Evolutionary conservation across 2,888 invertebrate genomes (phyloP).

Genomic region (Leptopterna dolabrata): DNA sequence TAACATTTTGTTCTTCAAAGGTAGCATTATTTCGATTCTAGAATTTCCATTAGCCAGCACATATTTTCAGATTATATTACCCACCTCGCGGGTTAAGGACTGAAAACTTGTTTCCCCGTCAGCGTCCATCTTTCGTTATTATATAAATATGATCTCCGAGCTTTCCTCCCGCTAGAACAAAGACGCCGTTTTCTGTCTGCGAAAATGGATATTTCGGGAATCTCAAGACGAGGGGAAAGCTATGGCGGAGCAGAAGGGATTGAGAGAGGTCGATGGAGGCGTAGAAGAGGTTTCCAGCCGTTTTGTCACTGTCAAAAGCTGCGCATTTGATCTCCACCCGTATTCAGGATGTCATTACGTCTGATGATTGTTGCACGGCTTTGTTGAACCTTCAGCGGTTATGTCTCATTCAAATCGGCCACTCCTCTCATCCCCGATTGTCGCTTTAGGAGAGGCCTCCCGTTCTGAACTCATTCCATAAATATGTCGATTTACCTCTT

Average conservation of each 20-base stretch:
- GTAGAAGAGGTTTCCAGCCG: neutral
- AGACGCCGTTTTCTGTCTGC: neutral
- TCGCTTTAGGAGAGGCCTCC: neutral
- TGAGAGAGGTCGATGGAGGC: neutral
- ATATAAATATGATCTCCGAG: neutral
- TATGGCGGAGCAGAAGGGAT: neutral
- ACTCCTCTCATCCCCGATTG: neutral
- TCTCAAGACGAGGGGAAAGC: neutral
- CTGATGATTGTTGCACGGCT: constrained; percentile 21
- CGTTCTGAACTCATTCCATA: neutral
- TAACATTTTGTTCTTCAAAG: no score
- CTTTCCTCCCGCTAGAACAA: neutral
- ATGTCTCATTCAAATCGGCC: constrained; percentile 31
- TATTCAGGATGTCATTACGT: constrained; percentile 28
- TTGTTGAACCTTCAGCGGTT: constrained; percentile 24
- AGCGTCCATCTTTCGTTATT: no score
- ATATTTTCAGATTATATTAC: no score
- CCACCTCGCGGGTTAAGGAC: no score
- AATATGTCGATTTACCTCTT: neutral
- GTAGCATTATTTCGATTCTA: no score
- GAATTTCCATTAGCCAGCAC: no score
- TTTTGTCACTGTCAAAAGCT: constrained; percentile 21
- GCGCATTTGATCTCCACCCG: neutral
- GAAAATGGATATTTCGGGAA: neutral
- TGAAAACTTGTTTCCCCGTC: no score